Conservation (phyloP, 2,888 invertebrate genomes). For the Masnerella sp. region DNA sequence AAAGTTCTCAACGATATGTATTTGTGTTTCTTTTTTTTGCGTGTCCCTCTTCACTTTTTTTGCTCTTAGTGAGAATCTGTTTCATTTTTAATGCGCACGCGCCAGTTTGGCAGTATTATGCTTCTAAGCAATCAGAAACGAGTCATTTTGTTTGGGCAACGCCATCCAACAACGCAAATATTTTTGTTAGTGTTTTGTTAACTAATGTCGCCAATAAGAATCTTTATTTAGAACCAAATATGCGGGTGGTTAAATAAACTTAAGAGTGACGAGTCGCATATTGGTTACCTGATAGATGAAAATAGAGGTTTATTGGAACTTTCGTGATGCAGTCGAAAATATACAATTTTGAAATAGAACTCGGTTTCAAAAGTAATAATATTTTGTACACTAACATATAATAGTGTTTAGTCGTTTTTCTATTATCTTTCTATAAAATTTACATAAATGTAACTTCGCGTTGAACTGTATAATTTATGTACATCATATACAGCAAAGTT, state of each 20-base stretch:
- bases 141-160: conserved; percentile 20
- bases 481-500: too few relatives aligned
- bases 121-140: conserved; percentile 22
- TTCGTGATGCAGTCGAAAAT: too few relatives aligned
- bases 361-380: too few relatives aligned
- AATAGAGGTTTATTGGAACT: neutral
- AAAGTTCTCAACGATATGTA: conserved; percentile 36
- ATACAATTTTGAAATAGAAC: too few relatives aligned
- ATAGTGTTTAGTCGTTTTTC: too few relatives aligned
- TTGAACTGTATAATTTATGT: too few relatives aligned
- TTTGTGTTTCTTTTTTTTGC: conserved; percentile 10
- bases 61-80: conserved; percentile 1
- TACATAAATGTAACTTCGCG: too few relatives aligned
- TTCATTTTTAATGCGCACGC: conserved; percentile 24
- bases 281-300: neutral
- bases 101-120: conserved; percentile 3
- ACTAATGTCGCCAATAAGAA: conserved; percentile 38
- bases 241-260: conserved; percentile 23
- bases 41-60: neutral
- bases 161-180: neutral
- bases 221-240: conserved; percentile 14
- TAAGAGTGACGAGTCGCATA: conserved; percentile 17
- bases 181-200: conserved; percentile 38
- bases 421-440: too few relatives aligned
- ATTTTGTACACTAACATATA: too few relatives aligned